These are phyloP conservation scores for Triplophysa rosa DNA, from an alignment of 2,113 vertebrate species.

Conservation along the genomic window DNA sequence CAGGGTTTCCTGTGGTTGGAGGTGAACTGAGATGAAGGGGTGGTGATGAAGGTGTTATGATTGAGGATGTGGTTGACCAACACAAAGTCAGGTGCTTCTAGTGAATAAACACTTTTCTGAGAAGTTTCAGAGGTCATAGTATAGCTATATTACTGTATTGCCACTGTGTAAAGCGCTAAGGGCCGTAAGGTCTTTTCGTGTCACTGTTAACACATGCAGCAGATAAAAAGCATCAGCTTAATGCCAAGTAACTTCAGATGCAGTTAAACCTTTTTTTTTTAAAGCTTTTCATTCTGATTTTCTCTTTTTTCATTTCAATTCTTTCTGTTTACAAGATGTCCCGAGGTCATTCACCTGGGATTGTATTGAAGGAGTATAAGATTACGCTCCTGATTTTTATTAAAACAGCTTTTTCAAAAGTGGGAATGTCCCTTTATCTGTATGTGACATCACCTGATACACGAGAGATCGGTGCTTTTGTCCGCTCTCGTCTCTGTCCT, in stretches of 20 bases:
- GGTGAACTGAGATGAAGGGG: neutral
- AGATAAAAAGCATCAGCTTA: constrained; percentile 2
- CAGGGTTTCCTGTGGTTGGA: neutral
- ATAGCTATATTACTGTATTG: constrained; percentile 7
- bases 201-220: neutral
- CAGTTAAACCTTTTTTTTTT: neutral
- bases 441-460: constrained; percentile 47
- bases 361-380: constrained; percentile 38
- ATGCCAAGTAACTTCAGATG: constrained; percentile 16
- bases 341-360: constrained; percentile 33
- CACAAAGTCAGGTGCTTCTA: neutral
- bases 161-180: neutral
- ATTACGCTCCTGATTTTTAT: constrained; percentile 25
- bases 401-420: constrained; percentile 27
- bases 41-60: neutral
- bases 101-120: neutral
- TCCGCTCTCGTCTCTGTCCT: neutral
- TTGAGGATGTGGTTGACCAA: neutral
- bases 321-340: constrained; percentile 22
- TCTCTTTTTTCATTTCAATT: neutral
- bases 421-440: constrained; percentile 25
- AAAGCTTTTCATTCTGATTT: neutral
- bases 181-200: neutral
- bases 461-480: constrained; percentile 26
- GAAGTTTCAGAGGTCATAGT: neutral